Evolutionary conservation across 64 coral and sea anemone genomes (phyloP).

Genomic region (Pocillopora damicornis): DNA sequence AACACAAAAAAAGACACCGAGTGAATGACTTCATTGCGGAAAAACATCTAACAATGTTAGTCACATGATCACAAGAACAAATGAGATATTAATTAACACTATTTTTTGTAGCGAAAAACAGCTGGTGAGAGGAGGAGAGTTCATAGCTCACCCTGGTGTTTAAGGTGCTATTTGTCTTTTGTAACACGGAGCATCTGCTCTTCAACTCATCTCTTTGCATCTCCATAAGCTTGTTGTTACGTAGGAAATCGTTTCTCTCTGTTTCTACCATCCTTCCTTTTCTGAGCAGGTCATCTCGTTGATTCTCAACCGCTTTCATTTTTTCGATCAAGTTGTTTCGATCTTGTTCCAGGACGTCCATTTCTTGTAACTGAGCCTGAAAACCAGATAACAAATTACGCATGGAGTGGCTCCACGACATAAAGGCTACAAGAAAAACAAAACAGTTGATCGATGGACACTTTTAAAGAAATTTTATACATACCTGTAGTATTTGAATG

Average conservation of each 20-base stretch:
- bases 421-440: no score
- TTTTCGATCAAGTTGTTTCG: constrained; percentile 69
- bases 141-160: constrained; percentile 56
- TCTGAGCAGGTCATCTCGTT: constrained; percentile 80
- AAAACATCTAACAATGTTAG: no score
- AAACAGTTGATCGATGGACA: neutral
- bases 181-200: constrained; percentile 68
- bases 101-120: no score
- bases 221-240: constrained; percentile 94
- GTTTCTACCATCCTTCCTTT: constrained; percentile 90
- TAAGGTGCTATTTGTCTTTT: constrained; percentile 67
- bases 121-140: no score
- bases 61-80: no score
- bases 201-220: constrained; percentile 92
- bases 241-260: constrained; percentile 90
- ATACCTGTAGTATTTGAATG: constrained; percentile 81
- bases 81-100: no score
- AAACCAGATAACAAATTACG: neutral
- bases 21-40: no score
- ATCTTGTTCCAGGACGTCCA: constrained; percentile 87
- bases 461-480: neutral
- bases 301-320: constrained; percentile 69
- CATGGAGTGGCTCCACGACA: no score
- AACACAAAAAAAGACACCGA: no score
- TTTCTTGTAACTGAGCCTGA: constrained; percentile 82